Conservation (phyloP, 2,888 invertebrate genomes). For the Limnephilus marmoratus region DNA sequence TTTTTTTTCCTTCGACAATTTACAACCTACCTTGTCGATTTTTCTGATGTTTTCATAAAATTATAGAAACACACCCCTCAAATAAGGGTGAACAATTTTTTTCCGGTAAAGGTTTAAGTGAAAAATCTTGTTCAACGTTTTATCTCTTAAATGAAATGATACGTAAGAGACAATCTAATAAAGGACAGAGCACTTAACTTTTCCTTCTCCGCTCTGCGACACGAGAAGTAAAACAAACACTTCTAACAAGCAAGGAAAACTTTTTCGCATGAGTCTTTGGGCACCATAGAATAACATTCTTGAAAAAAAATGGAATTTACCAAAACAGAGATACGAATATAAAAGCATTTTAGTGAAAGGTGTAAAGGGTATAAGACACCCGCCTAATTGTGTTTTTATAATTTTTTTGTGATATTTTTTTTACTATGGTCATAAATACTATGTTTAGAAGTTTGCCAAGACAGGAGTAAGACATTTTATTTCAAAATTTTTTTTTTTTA, state of each 20-base stretch:
- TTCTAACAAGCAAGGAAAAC: conserved; percentile 39
- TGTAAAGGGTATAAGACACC: neutral
- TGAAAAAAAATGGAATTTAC: neutral
- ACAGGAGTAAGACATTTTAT: too few relatives aligned
- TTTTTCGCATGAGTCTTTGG: neutral
- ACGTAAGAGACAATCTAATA: conserved; percentile 28
- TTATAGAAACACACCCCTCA: neutral
- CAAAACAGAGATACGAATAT: neutral
- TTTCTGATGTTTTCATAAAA: neutral
- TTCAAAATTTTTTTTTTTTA: too few relatives aligned
- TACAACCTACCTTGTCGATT: neutral
- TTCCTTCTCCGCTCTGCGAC: neutral
- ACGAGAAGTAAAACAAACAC: conserved; percentile 25
- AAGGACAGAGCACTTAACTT: conserved; percentile 32
- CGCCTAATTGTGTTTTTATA: too few relatives aligned
- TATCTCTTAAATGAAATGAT: conserved; percentile 19
- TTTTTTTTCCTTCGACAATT: too few relatives aligned
- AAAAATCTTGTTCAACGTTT: conserved; percentile 14
- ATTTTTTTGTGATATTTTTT: too few relatives aligned
- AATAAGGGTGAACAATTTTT: neutral
- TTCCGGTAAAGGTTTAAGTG: conserved; percentile 7
- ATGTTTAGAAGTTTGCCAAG: too few relatives aligned
- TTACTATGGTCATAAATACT: too few relatives aligned
- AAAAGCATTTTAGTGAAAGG: neutral
- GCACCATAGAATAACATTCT: neutral